Evolutionary conservation across 1,140 invertebrate genomes (phyloP), one percentile per base, ranked within the genome.

Genomic region (Lutraria rhynchaena): DNA sequence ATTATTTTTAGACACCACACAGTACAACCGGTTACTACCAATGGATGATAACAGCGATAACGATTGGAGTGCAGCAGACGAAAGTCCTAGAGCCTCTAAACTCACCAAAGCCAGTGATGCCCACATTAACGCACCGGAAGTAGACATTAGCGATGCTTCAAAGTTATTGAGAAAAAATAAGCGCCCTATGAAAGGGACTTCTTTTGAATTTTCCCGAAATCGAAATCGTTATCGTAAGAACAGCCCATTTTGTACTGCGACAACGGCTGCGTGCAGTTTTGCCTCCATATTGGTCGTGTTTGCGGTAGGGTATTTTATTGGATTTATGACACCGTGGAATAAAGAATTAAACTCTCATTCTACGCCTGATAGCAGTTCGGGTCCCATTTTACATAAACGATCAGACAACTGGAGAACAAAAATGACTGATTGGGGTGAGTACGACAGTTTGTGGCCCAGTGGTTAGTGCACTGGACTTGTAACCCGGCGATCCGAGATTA

Each of bases 241-340:
- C 33, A 74, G 82, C 5, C n/a, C 19, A 19, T 82, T 70, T 46
- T 87, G 86, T 73, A 74, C 85, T 13, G 77, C 85, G 7, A 83
- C 85, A 27, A 51, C 58, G 0, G 85, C 77, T 41, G 85, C 83
- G 0, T 3, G 85, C 7, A 61, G 76, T 19, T 73, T 87, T 29
- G 86, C 81, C 19, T 41, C 75, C 17, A 24, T 73, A 19, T 63
- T 87, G 5, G 41, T 87, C 19, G 67, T 67, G 33, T 83, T 86
- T 75, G 83, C 81, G 3, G 70, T 83, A 24, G 86, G 86, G n/a
- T 87, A 87, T 63, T 63, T 86, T 3, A 76, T 81, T 1, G 86
- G 86, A 19, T 82, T 86, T 49, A 82, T 87, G 41, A 87, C 86
- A 4, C 74, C 83, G 9, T 67, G 29, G 35, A 5, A 51, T 63